Evolutionary conservation across 2,888 invertebrate species (phyloP).

Genomic region (Tiliacea citrago): DNA sequence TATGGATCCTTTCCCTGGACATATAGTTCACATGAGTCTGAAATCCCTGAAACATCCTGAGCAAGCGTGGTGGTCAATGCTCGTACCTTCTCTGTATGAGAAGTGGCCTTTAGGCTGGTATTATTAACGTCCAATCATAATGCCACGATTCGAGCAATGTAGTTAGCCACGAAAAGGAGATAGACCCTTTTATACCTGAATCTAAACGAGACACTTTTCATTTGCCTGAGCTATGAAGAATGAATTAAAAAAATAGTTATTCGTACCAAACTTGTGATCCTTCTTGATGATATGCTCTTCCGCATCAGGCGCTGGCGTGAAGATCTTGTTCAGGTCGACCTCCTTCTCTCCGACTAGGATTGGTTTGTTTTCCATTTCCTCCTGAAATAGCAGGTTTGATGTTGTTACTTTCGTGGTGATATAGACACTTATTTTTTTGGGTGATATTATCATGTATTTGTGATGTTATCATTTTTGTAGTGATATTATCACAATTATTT

Average conservation of each 20-base stretch:
- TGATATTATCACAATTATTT: slow-evolving; percentile 6
- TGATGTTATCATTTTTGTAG: not conserved
- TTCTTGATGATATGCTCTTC: slow-evolving; percentile 94
- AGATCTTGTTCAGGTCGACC: slow-evolving; percentile 96
- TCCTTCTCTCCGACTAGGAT: slow-evolving; percentile 91
- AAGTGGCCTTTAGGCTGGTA: no score
- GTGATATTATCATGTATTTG: not conserved
- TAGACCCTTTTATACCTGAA: no score
- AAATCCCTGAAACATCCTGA: no score
- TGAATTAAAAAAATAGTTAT: not conserved
- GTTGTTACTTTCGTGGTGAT: slow-evolving; percentile 15
- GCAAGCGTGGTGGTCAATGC: no score
- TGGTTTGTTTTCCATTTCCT: slow-evolving; percentile 91
- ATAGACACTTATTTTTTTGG: not conserved
- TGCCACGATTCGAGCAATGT: not conserved
- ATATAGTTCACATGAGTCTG: no score
- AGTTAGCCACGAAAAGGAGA: not conserved
- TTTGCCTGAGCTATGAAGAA: not conserved
- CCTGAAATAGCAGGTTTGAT: slow-evolving; percentile 80
- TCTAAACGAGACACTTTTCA: not conserved
- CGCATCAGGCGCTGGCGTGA: slow-evolving; percentile 96
- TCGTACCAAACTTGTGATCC: slow-evolving; percentile 91
- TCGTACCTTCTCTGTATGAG: no score
- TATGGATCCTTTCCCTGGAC: no score
- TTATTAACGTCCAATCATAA: not conserved